Evolutionary conservation across 92 coral and sea anemone genomes (phyloP).

Genomic region (Porites evermanni): DNA sequence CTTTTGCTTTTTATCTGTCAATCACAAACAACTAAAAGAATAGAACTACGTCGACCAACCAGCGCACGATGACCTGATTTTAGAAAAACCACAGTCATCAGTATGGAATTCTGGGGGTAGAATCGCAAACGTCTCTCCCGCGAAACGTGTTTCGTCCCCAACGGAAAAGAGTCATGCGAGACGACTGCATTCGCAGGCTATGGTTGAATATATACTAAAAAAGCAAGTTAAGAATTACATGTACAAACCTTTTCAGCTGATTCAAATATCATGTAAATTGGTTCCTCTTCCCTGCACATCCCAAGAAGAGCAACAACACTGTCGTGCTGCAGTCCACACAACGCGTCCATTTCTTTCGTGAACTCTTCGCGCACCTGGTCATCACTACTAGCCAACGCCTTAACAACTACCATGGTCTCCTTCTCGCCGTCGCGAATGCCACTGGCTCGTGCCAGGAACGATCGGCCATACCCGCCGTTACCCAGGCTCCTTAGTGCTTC

Average conservation of each 20-base stretch:
- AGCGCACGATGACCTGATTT: too few species aligned
- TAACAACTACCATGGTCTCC: conserved; percentile 92
- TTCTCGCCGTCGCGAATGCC: conserved; percentile 95
- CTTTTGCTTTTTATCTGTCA: too few species aligned
- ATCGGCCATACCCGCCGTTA: conserved; percentile 91
- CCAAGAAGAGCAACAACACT: conserved; percentile 88
- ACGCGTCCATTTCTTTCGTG: conserved; percentile 77
- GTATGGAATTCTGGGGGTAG: too few species aligned
- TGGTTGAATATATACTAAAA: too few species aligned
- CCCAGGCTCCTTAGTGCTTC: conserved; percentile 94
- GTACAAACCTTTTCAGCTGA: conserved; percentile 87
- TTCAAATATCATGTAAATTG: conserved; percentile 90
- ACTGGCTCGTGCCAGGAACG: conserved; percentile 94
- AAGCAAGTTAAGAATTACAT: too few species aligned
- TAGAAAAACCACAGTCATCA: too few species aligned
- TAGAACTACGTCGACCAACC: too few species aligned
- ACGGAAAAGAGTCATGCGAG: too few species aligned
- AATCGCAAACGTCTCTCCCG: too few species aligned
- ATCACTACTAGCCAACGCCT: conserved; percentile 84
- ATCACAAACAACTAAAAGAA: too few species aligned
- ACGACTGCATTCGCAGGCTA: too few species aligned
- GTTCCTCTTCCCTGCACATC: conserved; percentile 89
- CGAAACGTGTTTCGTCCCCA: too few species aligned
- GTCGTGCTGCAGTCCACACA: conserved; percentile 72
- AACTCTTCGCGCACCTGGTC: conserved; percentile 89